Base-by-base conservation (phyloP, 1,140 invertebrate species). In the Antheraea pernyi region DNA sequence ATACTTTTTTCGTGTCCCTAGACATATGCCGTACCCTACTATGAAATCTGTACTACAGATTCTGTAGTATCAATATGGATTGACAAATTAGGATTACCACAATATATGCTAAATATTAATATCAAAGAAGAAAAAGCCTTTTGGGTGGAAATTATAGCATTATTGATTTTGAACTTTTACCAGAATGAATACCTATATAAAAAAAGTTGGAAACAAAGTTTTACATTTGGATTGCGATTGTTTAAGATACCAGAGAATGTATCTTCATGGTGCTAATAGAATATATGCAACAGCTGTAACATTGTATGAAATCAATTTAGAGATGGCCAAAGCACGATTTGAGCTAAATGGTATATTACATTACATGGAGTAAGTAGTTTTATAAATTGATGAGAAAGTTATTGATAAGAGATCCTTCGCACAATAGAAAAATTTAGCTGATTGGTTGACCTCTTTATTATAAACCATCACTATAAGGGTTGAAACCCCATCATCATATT, bases 101-200 rank as follows among this genome's bases (percentile, higher is more conserved):
- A n/a, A n/a, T n/a, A n/a, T n/a, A n/a, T n/a, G n/a, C n/a, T n/a
- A n/a, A n/a, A n/a, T n/a, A n/a, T n/a, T n/a, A n/a, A n/a, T n/a
- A n/a, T n/a, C n/a, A n/a, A n/a, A n/a, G 22, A 8, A 92, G 96
- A 75, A 96, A 97, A 88, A 95, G 95, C 53, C 93, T 97, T 46
- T 95, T 94, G 81, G 93, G 94, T 63, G 95, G 94, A 7, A 77
- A 95, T 85, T 97, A 97, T 79, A 94, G 95, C 59, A 88, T 97
- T 71, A 79, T 97, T 30, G 93, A 95, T 78, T 86, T 95, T 19
- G 78, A 93, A 18, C 96, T 96, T 3, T 78, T 90, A 39, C 93
- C 95, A 75, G 96, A 97, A 94, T 97, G 96, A 96, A 72, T 96
- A 10, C 95, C 95, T 75, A 87, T 96, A 3, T 96, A 73, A 92